Percentiles rank a stretch among this genome's conserved stretches.
Conservation (phyloP, 2,113 vertebrate genomes). For the Cryptomyrus ogoouensis region DNA sequence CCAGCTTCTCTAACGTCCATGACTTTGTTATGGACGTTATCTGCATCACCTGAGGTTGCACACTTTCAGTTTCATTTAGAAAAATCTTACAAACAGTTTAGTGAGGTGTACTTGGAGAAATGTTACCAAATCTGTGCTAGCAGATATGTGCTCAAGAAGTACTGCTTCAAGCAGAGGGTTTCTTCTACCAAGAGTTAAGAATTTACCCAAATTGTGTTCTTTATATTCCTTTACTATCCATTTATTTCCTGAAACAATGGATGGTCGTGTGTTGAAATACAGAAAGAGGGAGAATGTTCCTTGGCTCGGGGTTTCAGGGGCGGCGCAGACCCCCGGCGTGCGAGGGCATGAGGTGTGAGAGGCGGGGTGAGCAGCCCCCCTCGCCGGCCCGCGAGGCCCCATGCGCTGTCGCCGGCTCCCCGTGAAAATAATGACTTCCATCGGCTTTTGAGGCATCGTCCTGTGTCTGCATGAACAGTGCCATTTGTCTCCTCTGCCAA, state of each 20-base stretch:
- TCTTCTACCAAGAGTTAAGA: not conserved
- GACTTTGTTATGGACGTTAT: not conserved
- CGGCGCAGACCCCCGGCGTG: not conserved
- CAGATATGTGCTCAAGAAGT: not conserved
- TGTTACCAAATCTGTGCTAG: not conserved
- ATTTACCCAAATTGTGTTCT: not conserved
- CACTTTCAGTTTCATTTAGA: not conserved
- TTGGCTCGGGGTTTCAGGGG: not conserved
- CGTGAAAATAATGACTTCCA: constrained; percentile 17
- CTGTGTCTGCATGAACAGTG: not conserved
- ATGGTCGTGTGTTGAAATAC: not conserved
- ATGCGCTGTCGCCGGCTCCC: not conserved
- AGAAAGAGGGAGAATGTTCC: not conserved
- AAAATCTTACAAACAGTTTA: not conserved
- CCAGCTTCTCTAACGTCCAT: not conserved
- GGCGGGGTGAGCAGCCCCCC: not conserved
- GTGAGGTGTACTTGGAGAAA: not conserved
- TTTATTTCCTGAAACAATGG: not conserved
- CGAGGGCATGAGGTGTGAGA: not conserved
- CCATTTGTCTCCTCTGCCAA: constrained; percentile 16
- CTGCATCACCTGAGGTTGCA: not conserved
- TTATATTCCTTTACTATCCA: not conserved
- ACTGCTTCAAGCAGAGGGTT: not conserved
- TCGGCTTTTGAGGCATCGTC: constrained; percentile 5
- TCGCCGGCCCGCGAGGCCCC: not conserved